A percentile compares a stretch with the other conserved stretches of the same genome.
Evolutionary conservation across 2,797 vertebrate species (phyloP).

Genomic region (Tiaroga cobitis): DNA sequence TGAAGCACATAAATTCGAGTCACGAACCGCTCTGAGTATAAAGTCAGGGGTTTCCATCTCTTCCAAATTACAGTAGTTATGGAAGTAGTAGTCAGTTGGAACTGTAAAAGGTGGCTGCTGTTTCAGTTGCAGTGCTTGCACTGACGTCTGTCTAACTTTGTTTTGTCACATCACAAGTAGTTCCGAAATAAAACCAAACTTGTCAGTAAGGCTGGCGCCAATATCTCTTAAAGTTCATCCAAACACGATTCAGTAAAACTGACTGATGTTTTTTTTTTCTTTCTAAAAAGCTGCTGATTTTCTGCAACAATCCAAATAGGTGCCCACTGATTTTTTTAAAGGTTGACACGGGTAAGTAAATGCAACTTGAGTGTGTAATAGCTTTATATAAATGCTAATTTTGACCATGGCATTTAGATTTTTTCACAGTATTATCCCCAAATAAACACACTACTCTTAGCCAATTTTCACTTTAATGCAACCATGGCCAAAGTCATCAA

Average conservation of each 20-base stretch:
- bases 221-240: background rate
- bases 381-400: conserved; percentile 51
- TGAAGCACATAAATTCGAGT: no score
- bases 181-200: background rate
- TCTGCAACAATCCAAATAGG: background rate
- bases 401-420: conserved; percentile 18
- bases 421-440: conserved; percentile 35
- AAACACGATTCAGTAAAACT: background rate
- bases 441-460: conserved; percentile 38
- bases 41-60: no score
- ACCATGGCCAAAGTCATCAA: conserved; percentile 37
- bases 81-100: no score
- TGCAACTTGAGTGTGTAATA: conserved; percentile 39
- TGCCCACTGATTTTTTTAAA: background rate
- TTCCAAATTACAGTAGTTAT: no score
- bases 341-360: conserved; percentile 13
- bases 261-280: background rate
- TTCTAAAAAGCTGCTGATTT: background rate
- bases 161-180: background rate
- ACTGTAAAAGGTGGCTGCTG: no score
- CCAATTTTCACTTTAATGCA: conserved; percentile 24
- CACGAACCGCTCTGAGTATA: no score
- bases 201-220: background rate
- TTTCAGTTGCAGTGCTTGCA: no score
- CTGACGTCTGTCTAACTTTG: background rate